phyloP scores from a whole-genome alignment of 1,140 invertebrate genomes.

The Lutraria rhynchaena region DNA sequence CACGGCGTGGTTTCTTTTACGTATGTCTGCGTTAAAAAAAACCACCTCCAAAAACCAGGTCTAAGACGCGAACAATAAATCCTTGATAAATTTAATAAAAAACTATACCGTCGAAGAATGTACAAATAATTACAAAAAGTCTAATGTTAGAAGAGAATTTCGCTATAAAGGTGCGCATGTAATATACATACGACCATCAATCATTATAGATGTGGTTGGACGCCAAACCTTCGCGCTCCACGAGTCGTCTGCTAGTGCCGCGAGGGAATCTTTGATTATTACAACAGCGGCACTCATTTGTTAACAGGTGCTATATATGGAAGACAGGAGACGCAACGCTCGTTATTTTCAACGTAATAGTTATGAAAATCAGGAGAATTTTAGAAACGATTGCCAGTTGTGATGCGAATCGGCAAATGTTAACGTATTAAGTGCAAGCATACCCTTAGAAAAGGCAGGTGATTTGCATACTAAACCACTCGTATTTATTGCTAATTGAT shows the following conservation, averaged over 20 bases:
- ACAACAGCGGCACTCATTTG: slow-evolving; percentile 14
- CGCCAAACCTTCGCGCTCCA: too few relatives aligned
- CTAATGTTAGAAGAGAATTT: too few relatives aligned
- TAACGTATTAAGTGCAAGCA: background rate
- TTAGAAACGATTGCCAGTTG: background rate
- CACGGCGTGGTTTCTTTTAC: too few relatives aligned
- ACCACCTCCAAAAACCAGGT: too few relatives aligned
- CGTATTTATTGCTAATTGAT: slow-evolving; percentile 22
- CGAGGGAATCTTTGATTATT: background rate
- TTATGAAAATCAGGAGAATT: background rate
- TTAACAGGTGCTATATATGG: slow-evolving; percentile 20
- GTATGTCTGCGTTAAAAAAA: too few relatives aligned
- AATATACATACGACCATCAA: slow-evolving; percentile 17
- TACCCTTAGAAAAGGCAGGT: background rate
- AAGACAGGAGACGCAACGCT: background rate
- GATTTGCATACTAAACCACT: background rate
- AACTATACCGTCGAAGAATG: too few relatives aligned
- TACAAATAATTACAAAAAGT: too few relatives aligned
- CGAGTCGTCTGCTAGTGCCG: slow-evolving; percentile 13
- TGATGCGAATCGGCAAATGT: slow-evolving; percentile 18
- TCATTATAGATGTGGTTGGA: slow-evolving; percentile 1
- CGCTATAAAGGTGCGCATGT: slow-evolving; percentile 19
- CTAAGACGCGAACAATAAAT: too few relatives aligned
- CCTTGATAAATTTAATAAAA: too few relatives aligned
- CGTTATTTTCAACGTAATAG: slow-evolving; percentile 22